phyloP scores from a whole-genome alignment of 2,888 invertebrate genomes.

The Drosophila subsilvestris region DNA sequence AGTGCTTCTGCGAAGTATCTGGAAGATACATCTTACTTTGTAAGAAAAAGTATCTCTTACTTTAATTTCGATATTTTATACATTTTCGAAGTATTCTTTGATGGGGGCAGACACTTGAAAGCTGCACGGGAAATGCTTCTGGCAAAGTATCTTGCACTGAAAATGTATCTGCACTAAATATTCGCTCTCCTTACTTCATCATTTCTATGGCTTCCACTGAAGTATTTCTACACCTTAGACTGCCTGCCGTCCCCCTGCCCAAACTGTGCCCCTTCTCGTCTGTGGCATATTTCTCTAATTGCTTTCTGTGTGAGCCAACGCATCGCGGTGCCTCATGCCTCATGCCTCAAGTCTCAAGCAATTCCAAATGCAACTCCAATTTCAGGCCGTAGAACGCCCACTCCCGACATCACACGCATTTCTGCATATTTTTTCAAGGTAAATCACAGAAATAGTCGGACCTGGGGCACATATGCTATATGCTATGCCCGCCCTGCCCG shows the following conservation, averaged over 20 bases:
- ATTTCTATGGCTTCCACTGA: background rate
- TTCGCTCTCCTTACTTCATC: background rate
- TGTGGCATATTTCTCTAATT: conserved; percentile 38
- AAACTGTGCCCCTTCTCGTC: background rate
- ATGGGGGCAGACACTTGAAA: conserved; percentile 1
- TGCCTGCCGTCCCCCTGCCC: background rate
- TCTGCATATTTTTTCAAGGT: conserved; percentile 66
- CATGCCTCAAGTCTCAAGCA: background rate
- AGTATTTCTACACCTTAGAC: conserved; percentile 20
- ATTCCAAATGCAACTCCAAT: conserved; percentile 28
- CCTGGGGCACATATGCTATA: conserved; percentile 44
- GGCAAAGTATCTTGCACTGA: conserved; percentile 1
- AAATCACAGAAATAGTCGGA: conserved; percentile 70
- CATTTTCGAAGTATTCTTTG: background rate
- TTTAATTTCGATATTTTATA: background rate
- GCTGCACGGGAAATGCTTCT: background rate
- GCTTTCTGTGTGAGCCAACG: conserved; percentile 27
- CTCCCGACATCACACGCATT: conserved; percentile 33
- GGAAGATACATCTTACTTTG: background rate
- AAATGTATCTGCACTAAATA: background rate
- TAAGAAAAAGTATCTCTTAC: background rate
- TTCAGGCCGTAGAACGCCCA: conserved; percentile 33
- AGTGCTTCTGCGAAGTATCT: background rate
- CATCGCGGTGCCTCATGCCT: background rate
- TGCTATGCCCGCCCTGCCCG: conserved; percentile 1